These are phyloP conservation scores for Gnathonemus echidnorhynchus DNA, from an alignment of 2,113 vertebrate species.

Conservation along the genomic window DNA sequence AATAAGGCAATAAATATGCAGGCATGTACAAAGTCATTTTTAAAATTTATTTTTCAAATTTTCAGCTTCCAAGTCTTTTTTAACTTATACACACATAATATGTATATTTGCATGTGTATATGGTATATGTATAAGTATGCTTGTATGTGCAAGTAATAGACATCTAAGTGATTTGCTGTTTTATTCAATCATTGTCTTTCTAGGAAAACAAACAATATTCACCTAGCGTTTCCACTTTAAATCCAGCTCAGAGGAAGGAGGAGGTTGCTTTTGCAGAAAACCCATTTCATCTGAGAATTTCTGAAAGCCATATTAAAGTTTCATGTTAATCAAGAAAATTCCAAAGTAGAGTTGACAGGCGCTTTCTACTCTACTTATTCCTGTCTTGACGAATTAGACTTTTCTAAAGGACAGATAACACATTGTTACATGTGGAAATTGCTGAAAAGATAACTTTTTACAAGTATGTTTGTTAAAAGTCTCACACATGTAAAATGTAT, in stretches of 20 bases:
- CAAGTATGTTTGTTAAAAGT: not conserved
- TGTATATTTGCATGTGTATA: not conserved
- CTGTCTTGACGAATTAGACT: conserved; percentile 88
- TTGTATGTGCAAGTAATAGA: not conserved
- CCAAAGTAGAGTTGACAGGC: conserved; percentile 92
- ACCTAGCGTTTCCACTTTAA: not conserved
- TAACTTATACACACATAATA: not conserved
- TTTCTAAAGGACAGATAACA: conserved; percentile 63
- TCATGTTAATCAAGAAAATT: conserved; percentile 94
- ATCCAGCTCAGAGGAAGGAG: not conserved
- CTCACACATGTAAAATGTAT: not conserved
- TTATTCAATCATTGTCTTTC: not conserved
- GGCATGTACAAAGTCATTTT: conserved; percentile 35
- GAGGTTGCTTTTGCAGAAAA: not conserved
- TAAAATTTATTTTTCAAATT: not conserved
- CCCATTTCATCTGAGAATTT: conserved; percentile 68
- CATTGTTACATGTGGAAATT: conserved; percentile 53
- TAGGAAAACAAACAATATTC: not conserved
- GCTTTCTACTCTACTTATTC: conserved; percentile 97
- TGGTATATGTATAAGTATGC: not conserved
- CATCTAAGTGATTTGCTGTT: not conserved
- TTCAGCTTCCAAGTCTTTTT: not conserved
- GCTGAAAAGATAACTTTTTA: not conserved
- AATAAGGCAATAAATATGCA: conserved; percentile 72
- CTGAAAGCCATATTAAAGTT: conserved; percentile 95